Conservation (phyloP, 2,797 vertebrate species). For the Gallinago nigripennis region DNA sequence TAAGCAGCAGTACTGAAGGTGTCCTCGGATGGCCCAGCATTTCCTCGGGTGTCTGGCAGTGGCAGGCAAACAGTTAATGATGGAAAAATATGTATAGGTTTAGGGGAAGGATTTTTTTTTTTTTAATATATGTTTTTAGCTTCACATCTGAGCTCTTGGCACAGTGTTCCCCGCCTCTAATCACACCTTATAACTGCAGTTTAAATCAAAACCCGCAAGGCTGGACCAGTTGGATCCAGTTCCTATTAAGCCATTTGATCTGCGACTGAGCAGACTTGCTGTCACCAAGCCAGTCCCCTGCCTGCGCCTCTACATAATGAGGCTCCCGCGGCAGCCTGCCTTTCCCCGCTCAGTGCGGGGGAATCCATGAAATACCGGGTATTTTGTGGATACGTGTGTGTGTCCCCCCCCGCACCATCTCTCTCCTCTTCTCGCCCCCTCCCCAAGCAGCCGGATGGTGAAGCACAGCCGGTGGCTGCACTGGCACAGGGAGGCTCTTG, state of each 20-base stretch:
- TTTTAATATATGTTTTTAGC: background rate
- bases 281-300: conserved; percentile 59
- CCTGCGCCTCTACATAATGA: conserved; percentile 14
- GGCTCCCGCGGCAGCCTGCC: background rate
- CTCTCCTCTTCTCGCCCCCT: background rate
- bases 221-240: conserved; percentile 63
- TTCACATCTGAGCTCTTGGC: conserved; percentile 38
- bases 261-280: conserved; percentile 52
- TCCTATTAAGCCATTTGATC: conserved; percentile 61
- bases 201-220: conserved; percentile 55
- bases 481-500: background rate
- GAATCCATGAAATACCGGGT: background rate
- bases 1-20: background rate
- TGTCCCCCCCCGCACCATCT: background rate
- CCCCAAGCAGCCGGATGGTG: background rate
- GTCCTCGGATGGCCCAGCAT: background rate
- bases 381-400: background rate
- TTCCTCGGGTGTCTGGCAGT: background rate
- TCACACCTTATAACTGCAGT: conserved; percentile 46
- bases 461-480: background rate
- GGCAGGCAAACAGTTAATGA: background rate
- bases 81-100: background rate
- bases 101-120: background rate
- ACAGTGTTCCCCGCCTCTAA: background rate
- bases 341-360: background rate